phyloP scores from a whole-genome alignment of 1,140 invertebrate species.

The Catajapyx aquilonaris region DNA sequence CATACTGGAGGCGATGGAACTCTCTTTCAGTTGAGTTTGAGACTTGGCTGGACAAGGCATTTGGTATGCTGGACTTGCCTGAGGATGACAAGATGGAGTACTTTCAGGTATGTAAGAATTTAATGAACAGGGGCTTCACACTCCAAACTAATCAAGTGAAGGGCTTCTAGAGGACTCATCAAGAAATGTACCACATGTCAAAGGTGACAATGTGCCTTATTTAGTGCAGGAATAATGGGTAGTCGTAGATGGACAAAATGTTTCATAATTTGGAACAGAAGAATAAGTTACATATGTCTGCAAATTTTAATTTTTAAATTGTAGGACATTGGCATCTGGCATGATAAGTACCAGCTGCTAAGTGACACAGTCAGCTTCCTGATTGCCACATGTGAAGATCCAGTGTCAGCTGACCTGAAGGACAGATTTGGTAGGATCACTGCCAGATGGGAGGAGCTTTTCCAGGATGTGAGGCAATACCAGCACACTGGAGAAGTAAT shows the following conservation, averaged over 20 bases:
- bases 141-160: no score
- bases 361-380: conserved; percentile 72
- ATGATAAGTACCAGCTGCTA: conserved; percentile 61
- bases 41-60: conserved; percentile 56
- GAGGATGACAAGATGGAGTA: conserved; percentile 76
- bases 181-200: no score
- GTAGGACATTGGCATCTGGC: conserved; percentile 74
- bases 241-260: no score
- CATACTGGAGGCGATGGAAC: conserved; percentile 71
- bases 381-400: conserved; percentile 63
- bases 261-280: no score
- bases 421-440: conserved; percentile 47
- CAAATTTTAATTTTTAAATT: no score
- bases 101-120: conserved; percentile 21
- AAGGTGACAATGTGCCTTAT: no score
- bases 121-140: neutral
- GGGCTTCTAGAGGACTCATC: no score
- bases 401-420: conserved; percentile 51
- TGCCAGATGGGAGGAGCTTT: conserved; percentile 56
- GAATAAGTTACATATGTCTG: no score
- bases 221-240: no score
- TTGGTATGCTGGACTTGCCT: conserved; percentile 44
- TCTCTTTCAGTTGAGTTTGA: conserved; percentile 47
- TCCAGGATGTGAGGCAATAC: conserved; percentile 61
- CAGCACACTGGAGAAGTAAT: conserved; percentile 72